phyloP scores from a whole-genome alignment of 2,797 vertebrate genomes.

The Pogonophryne albipinna region DNA sequence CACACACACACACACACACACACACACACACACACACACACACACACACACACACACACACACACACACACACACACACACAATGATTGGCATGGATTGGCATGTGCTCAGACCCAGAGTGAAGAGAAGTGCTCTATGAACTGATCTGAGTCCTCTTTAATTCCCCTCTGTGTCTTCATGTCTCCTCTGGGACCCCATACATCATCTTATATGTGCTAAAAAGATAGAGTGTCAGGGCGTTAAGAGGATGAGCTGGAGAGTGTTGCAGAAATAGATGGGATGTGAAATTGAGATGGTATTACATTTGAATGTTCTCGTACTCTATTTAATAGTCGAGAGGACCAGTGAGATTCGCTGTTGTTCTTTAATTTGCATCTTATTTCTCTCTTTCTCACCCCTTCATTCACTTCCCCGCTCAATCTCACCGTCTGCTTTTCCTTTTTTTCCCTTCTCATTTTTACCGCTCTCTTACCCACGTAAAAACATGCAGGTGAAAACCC shows the following conservation, averaged over 20 bases:
- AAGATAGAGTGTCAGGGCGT: slow-evolving; percentile 73
- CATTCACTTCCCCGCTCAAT: slow-evolving; percentile 18
- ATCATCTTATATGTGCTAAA: slow-evolving; percentile 76
- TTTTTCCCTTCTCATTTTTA: neutral
- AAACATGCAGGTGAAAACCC: slow-evolving; percentile 53
- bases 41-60: neutral
- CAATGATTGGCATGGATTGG: too few relatives aligned
- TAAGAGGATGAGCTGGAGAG: slow-evolving; percentile 76
- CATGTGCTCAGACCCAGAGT: slow-evolving; percentile 19
- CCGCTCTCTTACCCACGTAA: slow-evolving; percentile 17
- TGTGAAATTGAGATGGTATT: slow-evolving; percentile 81
- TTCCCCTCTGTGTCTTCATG: slow-evolving; percentile 48
- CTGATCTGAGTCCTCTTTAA: slow-evolving; percentile 38
- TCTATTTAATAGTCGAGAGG: slow-evolving; percentile 74
- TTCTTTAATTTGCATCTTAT: slow-evolving; percentile 77
- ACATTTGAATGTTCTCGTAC: slow-evolving; percentile 72
- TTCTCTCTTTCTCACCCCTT: slow-evolving; percentile 55
- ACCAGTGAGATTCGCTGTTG: slow-evolving; percentile 70
- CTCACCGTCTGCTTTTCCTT: neutral
- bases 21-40: neutral
- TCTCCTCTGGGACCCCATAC: slow-evolving; percentile 61
- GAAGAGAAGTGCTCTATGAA: slow-evolving; percentile 29
- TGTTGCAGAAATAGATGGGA: slow-evolving; percentile 78
- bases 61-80: too few relatives aligned
- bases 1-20: neutral